A percentile compares a stretch with the other conserved stretches of the same genome.
Conservation (phyloP, 2,888 invertebrate genomes). For the Eretmocerus hayati region DNA sequence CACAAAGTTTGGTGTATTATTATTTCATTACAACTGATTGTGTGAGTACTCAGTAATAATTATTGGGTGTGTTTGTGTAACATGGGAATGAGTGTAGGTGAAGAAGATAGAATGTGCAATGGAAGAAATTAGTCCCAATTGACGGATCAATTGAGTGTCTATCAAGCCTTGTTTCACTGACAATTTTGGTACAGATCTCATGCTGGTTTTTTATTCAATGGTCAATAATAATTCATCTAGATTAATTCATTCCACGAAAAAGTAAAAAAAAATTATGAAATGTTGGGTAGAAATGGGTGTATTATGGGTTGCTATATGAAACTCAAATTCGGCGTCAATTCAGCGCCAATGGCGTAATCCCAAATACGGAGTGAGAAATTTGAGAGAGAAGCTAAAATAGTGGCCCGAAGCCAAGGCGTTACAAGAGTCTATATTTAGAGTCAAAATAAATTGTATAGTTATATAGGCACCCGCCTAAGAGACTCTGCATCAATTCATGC, state of each 20-base stretch:
- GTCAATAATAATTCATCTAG: no score
- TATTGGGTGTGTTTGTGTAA: no score
- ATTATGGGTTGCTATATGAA: no score
- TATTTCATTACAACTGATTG: no score
- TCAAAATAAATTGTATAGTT: constrained; percentile 40
- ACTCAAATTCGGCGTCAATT: constrained; percentile 14
- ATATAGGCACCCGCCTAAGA: background rate
- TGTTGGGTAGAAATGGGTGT: background rate
- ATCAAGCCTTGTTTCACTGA: background rate
- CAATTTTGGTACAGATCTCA: background rate
- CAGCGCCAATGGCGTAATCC: constrained; percentile 35
- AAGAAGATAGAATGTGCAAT: no score
- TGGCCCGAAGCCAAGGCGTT: constrained; percentile 39
- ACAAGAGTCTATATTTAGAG: constrained; percentile 39
- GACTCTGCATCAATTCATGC: constrained; percentile 35
- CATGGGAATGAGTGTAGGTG: no score
- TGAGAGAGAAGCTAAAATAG: constrained; percentile 47
- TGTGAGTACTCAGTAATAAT: no score
- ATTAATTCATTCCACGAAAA: no score
- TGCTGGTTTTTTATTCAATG: background rate
- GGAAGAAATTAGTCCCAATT: no score
- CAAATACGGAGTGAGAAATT: constrained; percentile 46
- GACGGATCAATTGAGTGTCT: no score
- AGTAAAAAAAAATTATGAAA: background rate
- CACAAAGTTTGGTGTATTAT: no score